Percentiles rank a stretch among this genome's conserved stretches.
phyloP scores from a whole-genome alignment of 1,140 invertebrate genomes.

The Aphis gossypii region DNA sequence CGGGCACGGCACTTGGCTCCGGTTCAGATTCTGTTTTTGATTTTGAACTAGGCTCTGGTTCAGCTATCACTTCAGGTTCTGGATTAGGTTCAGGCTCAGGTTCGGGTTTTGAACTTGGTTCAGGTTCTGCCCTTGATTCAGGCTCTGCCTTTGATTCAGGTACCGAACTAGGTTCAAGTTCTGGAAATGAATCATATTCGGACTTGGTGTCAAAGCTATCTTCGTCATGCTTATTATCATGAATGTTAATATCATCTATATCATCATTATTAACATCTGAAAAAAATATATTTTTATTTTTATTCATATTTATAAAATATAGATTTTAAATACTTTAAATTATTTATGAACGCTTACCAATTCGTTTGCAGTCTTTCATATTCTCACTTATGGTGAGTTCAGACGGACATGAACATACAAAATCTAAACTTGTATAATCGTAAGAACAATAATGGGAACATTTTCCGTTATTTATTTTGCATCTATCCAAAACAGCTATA shows the following conservation, averaged over 20 bases:
- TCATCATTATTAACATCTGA: neutral
- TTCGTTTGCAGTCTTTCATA: conserved; percentile 65
- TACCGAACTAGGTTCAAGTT: conserved; percentile 60
- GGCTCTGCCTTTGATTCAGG: conserved; percentile 62
- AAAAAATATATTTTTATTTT: neutral
- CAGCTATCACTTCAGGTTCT: conserved; percentile 62
- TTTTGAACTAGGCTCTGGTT: conserved; percentile 62
- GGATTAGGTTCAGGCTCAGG: conserved; percentile 62
- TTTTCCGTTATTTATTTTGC: conserved; percentile 75
- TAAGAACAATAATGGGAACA: conserved; percentile 81
- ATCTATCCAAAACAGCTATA: conserved; percentile 73
- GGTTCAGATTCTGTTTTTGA: conserved; percentile 62
- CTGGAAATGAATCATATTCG: conserved; percentile 33
- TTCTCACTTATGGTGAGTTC: conserved; percentile 65
- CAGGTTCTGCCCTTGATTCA: conserved; percentile 60
- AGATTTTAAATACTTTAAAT: neutral
- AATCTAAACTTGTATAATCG: conserved; percentile 71
- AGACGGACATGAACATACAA: conserved; percentile 76
- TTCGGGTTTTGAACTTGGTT: conserved; percentile 61
- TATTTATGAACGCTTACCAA: conserved; percentile 54
- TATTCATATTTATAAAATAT: neutral
- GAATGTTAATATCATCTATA: neutral
- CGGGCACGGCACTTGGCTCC: conserved; percentile 61
- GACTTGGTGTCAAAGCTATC: conserved; percentile 63
- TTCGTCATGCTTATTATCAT: conserved; percentile 64